phyloP scores from a whole-genome alignment of 2,113 vertebrate genomes.

The Montifringilla adamsi region DNA sequence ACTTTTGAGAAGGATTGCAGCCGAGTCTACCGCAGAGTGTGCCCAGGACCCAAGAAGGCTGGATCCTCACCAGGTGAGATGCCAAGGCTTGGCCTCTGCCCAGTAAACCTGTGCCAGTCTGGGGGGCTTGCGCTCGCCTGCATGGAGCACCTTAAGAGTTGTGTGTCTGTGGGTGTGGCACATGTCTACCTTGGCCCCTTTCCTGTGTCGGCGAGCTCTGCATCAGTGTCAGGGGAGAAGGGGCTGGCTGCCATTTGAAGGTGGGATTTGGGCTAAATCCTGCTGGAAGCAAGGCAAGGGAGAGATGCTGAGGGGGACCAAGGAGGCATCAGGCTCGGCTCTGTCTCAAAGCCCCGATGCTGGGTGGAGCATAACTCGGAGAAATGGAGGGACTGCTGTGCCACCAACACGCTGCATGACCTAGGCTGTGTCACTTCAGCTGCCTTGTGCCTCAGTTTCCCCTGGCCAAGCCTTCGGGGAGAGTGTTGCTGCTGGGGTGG shows the following conservation, averaged over 20 bases:
- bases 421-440: not conserved
- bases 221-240: not conserved
- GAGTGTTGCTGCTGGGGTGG: not conserved
- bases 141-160: constrained; percentile 18
- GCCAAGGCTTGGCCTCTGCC: not conserved
- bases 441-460: not conserved
- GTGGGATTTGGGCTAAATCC: not conserved
- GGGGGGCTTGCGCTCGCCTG: not conserved
- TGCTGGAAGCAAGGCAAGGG: not conserved
- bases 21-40: constrained; percentile 40
- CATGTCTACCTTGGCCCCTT: not conserved
- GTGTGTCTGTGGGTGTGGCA: not conserved
- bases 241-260: not conserved
- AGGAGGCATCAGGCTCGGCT: not conserved
- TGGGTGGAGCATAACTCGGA: fast-evolving
- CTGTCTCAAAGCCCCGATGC: not conserved
- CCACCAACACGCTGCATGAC: not conserved
- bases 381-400: not conserved
- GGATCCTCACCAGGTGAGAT: constrained; percentile 43
- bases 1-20: constrained; percentile 71
- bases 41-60: not conserved
- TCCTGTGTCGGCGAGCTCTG: not conserved
- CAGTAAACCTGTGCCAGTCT: not conserved
- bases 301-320: not conserved
- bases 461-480: not conserved